These are phyloP conservation scores for Andrena haemorrhoa DNA, from an alignment of 2,888 invertebrate genomes.

Conservation along the genomic window DNA sequence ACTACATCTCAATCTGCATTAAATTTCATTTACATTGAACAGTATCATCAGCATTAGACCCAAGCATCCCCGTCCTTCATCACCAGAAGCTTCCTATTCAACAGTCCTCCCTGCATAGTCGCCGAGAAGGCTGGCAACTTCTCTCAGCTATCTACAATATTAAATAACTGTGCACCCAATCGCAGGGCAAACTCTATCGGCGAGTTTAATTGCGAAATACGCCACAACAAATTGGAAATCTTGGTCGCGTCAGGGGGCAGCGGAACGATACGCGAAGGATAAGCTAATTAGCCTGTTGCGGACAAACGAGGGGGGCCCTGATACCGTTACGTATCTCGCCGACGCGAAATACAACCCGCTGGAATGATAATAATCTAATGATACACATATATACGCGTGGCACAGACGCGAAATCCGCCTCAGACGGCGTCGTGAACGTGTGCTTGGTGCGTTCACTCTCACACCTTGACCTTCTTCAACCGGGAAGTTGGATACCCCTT, in stretches of 20 bases:
- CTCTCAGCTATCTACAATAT: neutral
- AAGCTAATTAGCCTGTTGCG: conserved; percentile 60
- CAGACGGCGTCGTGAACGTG: conserved; percentile 16
- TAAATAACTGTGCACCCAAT: neutral
- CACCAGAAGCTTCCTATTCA: no score
- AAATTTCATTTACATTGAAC: no score
- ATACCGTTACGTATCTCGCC: conserved; percentile 64
- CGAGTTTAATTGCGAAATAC: conserved; percentile 18
- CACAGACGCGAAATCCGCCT: conserved; percentile 18
- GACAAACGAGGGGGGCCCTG: conserved; percentile 45
- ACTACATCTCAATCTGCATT: no score
- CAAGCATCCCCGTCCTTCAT: no score
- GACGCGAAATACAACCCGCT: conserved; percentile 49
- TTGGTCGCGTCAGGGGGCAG: conserved; percentile 3
- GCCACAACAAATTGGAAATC: conserved; percentile 34
- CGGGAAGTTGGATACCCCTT: conserved; percentile 66
- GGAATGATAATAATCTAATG: conserved; percentile 63
- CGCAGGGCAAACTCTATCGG: neutral
- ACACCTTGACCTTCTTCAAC: conserved; percentile 78
- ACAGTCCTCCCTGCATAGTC: no score
- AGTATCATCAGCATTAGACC: no score
- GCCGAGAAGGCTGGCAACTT: no score
- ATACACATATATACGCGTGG: conserved; percentile 33
- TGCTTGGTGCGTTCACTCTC: conserved; percentile 73
- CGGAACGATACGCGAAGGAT: conserved; percentile 20